Conservation (phyloP, 2,797 vertebrate genomes). For the Sebastes matsubarae region DNA sequence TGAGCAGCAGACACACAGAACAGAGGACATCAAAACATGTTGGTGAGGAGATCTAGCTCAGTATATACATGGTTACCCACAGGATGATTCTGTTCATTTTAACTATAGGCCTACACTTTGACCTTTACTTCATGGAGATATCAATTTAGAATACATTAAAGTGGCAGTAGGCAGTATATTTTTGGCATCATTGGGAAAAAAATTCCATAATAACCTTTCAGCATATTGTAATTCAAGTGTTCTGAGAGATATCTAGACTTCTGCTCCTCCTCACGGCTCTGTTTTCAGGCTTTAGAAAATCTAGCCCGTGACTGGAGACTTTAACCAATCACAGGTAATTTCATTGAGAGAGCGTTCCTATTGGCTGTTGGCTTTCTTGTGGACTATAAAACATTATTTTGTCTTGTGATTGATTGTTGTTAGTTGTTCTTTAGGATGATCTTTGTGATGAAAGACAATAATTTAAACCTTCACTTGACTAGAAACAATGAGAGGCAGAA, state of each 20-base stretch:
- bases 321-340: rapidly evolving
- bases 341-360: too few relatives aligned
- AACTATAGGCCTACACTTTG: not conserved
- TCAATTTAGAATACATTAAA: not conserved
- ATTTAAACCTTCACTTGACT: not conserved
- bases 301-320: too few relatives aligned
- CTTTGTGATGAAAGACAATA: not conserved
- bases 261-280: too few relatives aligned
- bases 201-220: too few relatives aligned
- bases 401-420: not conserved
- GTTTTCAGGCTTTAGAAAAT: too few relatives aligned
- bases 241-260: too few relatives aligned
- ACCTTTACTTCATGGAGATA: not conserved
- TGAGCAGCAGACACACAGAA: conserved; percentile 26
- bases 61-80: not conserved
- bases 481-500: not conserved
- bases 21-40: not conserved
- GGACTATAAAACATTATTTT: not conserved
- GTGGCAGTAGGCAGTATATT: too few relatives aligned
- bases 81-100: not conserved
- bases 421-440: not conserved
- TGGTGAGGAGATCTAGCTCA: not conserved
- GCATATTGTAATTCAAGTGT: too few relatives aligned
- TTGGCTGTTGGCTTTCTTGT: too few relatives aligned
- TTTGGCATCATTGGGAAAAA: too few relatives aligned